phyloP scores from a whole-genome alignment of 2,797 vertebrate genomes.

The Alfaro cultratus region DNA sequence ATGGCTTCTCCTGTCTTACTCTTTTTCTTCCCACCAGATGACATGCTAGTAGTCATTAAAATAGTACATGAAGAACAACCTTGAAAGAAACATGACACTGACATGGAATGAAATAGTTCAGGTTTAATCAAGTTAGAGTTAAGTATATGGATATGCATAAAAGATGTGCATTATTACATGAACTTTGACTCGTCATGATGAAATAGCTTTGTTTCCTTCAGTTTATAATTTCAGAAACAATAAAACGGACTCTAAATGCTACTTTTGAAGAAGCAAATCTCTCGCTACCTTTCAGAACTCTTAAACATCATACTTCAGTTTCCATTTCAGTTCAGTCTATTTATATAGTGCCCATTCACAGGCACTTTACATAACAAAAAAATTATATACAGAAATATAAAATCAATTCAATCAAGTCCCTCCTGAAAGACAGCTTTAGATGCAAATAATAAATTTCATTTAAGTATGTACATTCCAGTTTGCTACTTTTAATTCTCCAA shows the following conservation, averaged over 20 bases:
- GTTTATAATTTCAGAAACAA: conserved; percentile 52
- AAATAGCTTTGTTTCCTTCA: conserved; percentile 16
- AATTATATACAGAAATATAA: background rate
- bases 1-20: conserved; percentile 40
- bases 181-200: conserved; percentile 7
- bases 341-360: background rate
- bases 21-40: conserved; percentile 39
- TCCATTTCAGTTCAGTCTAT: background rate
- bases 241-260: conserved; percentile 58
- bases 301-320: conserved; percentile 55
- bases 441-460: background rate
- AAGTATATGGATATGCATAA: conserved; percentile 2
- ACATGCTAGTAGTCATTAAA: conserved; percentile 28
- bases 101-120: background rate
- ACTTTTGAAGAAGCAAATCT: conserved; percentile 37
- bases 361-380: background rate
- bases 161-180: background rate
- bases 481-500: background rate
- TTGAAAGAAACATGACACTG: background rate
- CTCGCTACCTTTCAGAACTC: conserved; percentile 29
- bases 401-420: background rate
- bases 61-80: conserved; percentile 22
- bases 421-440: background rate
- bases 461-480: background rate
- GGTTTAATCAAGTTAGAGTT: background rate